A percentile compares a stretch with the other conserved stretches of the same genome.
phyloP scores from a whole-genome alignment of 2,797 vertebrate genomes.

The Onychomys torridus region DNA sequence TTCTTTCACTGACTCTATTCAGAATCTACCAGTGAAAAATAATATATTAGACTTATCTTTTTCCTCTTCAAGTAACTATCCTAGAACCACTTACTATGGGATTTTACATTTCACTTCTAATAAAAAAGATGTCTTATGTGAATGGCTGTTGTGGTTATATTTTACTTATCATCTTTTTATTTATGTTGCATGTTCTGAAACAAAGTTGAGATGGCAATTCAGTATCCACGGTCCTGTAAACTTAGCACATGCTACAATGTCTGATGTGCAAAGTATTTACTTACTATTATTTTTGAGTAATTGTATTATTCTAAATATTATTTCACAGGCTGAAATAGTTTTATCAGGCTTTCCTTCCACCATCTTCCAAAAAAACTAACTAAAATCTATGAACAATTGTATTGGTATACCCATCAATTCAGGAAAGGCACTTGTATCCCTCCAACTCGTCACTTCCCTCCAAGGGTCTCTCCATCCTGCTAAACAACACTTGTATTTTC shows the following conservation, averaged over 20 bases:
- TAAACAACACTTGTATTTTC: background rate
- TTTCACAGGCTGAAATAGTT: background rate
- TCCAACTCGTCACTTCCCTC: background rate
- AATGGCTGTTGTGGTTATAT: background rate
- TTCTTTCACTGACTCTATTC: background rate
- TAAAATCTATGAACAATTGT: background rate
- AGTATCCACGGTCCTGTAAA: conserved; percentile 24
- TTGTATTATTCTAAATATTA: background rate
- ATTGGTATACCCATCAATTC: background rate
- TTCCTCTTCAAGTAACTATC: background rate
- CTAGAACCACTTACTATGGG: background rate
- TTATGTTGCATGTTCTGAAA: background rate
- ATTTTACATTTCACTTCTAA: background rate
- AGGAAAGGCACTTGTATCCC: background rate
- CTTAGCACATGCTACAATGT: background rate
- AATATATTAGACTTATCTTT: background rate
- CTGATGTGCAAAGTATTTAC: background rate
- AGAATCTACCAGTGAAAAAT: background rate
- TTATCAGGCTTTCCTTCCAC: background rate
- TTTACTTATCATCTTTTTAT: background rate
- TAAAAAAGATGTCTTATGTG: background rate
- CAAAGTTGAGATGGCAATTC: background rate
- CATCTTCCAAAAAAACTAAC: background rate
- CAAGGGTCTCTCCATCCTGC: background rate
- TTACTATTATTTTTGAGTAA: conserved; percentile 25